Percentiles rank a stretch among this genome's conserved stretches.
phyloP scores from a whole-genome alignment of 2,113 vertebrate genomes.

The Stegostoma tigrinum region DNA sequence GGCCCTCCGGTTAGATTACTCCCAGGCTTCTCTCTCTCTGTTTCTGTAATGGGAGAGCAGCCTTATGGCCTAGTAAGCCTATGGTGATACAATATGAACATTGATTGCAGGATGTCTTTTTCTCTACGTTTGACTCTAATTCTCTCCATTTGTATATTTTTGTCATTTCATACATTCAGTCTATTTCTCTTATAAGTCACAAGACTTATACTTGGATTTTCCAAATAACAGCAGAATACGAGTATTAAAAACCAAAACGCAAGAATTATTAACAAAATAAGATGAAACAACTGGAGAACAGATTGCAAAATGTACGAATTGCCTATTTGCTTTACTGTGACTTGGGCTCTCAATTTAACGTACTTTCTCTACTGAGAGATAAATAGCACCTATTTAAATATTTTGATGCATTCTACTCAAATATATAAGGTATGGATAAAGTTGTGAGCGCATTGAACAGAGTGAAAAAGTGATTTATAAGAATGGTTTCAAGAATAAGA shows the following conservation, averaged over 20 bases:
- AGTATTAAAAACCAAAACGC: background rate
- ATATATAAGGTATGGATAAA: too few species aligned
- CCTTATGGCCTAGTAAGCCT: too few species aligned
- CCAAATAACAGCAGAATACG: background rate
- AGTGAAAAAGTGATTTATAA: too few species aligned
- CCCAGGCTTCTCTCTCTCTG: too few species aligned
- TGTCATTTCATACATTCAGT: background rate
- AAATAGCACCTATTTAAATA: background rate
- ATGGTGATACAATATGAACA: too few species aligned
- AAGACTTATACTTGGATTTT: background rate
- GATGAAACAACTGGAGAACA: background rate
- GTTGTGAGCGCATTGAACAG: too few species aligned
- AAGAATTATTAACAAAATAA: background rate
- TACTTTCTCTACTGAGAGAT: background rate
- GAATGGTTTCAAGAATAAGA: too few species aligned
- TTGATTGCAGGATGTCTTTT: background rate
- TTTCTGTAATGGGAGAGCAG: too few species aligned
- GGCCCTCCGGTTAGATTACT: too few species aligned
- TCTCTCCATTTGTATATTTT: background rate
- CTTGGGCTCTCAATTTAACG: background rate
- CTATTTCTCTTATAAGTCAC: too few species aligned
- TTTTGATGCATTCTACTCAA: background rate
- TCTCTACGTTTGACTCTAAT: background rate
- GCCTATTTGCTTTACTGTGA: too few species aligned
- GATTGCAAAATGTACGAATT: too few species aligned